Evolutionary conservation across 2,797 vertebrate species (phyloP), one percentile per base, ranked within the genome.

Genomic region (Mallotus villosus): DNA sequence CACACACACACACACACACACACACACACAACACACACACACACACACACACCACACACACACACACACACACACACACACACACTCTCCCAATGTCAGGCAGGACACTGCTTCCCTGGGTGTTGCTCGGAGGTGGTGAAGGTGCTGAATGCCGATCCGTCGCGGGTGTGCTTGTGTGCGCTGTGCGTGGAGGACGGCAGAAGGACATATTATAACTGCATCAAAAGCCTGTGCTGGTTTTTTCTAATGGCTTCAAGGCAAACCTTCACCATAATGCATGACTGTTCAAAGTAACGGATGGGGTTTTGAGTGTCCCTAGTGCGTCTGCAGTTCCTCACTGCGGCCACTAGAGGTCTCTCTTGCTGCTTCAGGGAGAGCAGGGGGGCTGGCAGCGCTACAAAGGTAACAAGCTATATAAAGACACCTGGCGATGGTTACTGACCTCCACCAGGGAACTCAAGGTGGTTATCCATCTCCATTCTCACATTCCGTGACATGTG

Each of bases 341-440:
- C n/a, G 11, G 57, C 77, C 79, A 74, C 72, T 68, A 71, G 82
- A 79, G 74, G 72, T 78, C 79, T 70, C 74, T 79, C 73, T 51
- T 41, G 65, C 74, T 24, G 11, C 57, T 57, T 46, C 41, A 46
- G 41, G 41, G 2, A 41, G 11, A 41, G 37, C 37, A 41, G 9
- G 5, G 11, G 37, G 11, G 11, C 37, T 9, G 37, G 2, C 11
- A 12, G 41, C 8, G 32, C 32, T 34, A 34, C 6, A 34, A 34
- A 46, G 0, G 41, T 46, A 14, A 2, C 8, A 14, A 46, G 41
- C 2, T 46, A 12, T 8, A 14, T 11, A 8, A 8, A 34, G 8
- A 8, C 2, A 6, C 7, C 41, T 46, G 41, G 41, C 12, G 41
- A 46, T 14, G 41, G 11, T 46, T 46, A 0, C 9, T 46, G 41